phyloP scores from a whole-genome alignment of 2,888 invertebrate species.

The Anagyrus pseudococci region DNA sequence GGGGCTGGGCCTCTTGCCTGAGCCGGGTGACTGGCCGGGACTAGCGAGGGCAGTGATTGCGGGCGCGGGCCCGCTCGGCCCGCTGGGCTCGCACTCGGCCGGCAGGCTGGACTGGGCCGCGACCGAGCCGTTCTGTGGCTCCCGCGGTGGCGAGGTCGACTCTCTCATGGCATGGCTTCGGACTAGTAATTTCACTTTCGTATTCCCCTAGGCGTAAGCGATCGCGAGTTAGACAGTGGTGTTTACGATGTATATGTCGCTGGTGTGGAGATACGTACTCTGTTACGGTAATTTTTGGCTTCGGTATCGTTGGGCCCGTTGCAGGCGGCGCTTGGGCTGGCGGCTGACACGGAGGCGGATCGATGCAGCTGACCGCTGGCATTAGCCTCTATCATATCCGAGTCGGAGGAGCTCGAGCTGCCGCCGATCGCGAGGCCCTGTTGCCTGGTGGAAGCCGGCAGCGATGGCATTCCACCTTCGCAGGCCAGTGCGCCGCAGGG shows the following conservation, averaged over 20 bases:
- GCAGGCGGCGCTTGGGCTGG: conserved; percentile 7
- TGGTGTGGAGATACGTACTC: conserved; percentile 54
- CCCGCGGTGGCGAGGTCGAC: conserved; percentile 69
- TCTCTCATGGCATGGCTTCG: conserved; percentile 91
- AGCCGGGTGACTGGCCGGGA: conserved; percentile 41
- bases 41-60: background rate
- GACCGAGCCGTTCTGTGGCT: conserved; percentile 55
- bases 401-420: conserved; percentile 48
- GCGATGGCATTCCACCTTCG: conserved; percentile 58
- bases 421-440: conserved; percentile 51
- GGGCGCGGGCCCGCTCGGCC: background rate
- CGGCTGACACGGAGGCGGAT: conserved; percentile 41
- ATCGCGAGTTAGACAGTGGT: conserved; percentile 56
- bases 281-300: conserved; percentile 56
- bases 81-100: background rate
- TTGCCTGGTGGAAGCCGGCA: conserved; percentile 53
- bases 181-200: conserved; percentile 83
- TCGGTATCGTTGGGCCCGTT: conserved; percentile 47
- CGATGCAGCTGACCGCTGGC: conserved; percentile 44
- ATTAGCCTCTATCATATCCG: conserved; percentile 60
- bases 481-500: conserved; percentile 51
- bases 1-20: background rate
- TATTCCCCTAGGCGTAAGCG: conserved; percentile 65
- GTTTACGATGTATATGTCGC: no score
- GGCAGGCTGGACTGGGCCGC: conserved; percentile 50